Evolutionary conservation across 2,113 vertebrate genomes (phyloP).

Genomic region (Nibea albiflora): DNA sequence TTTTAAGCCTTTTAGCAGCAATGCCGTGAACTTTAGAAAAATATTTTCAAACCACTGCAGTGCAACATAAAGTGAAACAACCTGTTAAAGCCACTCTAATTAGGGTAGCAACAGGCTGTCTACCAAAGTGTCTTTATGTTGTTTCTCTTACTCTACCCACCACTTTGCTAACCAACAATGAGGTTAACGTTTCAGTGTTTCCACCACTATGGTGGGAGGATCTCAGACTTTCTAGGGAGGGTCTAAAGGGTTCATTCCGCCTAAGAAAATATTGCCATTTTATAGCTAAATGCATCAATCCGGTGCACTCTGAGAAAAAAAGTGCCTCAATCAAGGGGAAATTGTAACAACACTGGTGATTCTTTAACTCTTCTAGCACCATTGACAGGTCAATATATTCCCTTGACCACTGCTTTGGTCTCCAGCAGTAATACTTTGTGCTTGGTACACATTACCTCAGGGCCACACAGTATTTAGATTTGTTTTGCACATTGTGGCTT

Average conservation of each 20-base stretch:
- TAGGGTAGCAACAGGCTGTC: neutral
- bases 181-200: neutral
- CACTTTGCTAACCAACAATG: neutral
- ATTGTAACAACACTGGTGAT: no score
- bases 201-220: no score
- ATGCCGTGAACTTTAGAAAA: slow-evolving; percentile 3
- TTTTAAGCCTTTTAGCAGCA: slow-evolving; percentile 7
- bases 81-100: neutral
- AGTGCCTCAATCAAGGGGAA: no score
- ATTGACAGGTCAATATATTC: neutral
- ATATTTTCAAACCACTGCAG: neutral
- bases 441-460: neutral
- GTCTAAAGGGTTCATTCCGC: no score
- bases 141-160: neutral
- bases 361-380: neutral
- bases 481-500: neutral
- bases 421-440: no score
- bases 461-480: neutral
- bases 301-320: no score
- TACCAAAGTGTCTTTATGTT: neutral
- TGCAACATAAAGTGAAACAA: neutral
- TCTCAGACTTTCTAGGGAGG: no score
- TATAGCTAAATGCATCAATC: no score
- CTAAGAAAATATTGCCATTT: no score
- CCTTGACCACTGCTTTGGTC: neutral